Base-by-base conservation (phyloP, 2,888 invertebrate genomes). In the Cantharis rustica region DNA sequence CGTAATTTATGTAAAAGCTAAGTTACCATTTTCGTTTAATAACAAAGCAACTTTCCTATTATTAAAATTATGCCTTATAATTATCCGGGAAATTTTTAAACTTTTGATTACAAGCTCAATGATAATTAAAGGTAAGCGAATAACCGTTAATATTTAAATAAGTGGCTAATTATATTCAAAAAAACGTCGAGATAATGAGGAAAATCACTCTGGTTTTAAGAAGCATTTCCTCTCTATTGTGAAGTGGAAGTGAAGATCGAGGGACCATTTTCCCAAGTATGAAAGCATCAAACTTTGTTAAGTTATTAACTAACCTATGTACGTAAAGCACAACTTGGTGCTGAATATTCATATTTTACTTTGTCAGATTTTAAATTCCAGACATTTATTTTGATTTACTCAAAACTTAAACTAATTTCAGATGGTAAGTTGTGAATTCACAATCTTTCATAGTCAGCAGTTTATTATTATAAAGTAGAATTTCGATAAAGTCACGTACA, bases 321-420 rank as follows among this genome's bases (percentile, higher is more conserved):
- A 47, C 47, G 47, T 7, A 47, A 47, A 47, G 47, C 47, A n/a
- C 47, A 47, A 47, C 47, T 47, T 47, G 47, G n/a, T n/a, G 47
- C 47, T 47, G 47, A 47, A 47, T 47, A 47, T 47, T 47, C 47
- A 47, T 47, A 47, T 47, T 47, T 47, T 47, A 47, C 47, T 47
- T 47, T 47, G 47, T 47, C 47, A 47, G 47, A 47, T 66, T 66
- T 66, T 20, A 66, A 66, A 66, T 66, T 66, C 64, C 20, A 66
- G 64, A 66, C 64, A 66, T 66, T 66, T 66, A 66, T 66, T 66
- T 66, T 66, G 64, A 66, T 66, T 66, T 66, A 66, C 20, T 66
- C n/a, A 9, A 66, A 66, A 66, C 64, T 66, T 66, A n/a, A 66
- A 66, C 64, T 66, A 66, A 66, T 66, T 66, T 66, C 9, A 66